phyloP scores from a whole-genome alignment of 2,797 vertebrate species.

The Leptatherina wallacei region DNA sequence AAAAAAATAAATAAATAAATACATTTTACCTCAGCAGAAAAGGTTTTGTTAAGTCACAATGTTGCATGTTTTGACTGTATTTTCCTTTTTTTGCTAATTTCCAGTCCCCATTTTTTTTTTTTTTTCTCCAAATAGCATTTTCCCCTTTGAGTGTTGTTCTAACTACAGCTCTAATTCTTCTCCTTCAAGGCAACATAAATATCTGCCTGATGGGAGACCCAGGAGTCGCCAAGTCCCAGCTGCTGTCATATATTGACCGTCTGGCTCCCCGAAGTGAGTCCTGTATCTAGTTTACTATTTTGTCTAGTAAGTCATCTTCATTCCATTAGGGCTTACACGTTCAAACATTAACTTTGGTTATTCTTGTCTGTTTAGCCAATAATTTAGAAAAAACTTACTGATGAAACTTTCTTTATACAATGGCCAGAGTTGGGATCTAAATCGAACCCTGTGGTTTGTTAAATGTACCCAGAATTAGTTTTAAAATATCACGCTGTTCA shows the following conservation, averaged over 20 bases:
- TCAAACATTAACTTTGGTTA: constrained; percentile 46
- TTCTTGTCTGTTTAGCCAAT: background rate
- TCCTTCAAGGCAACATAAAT: constrained; percentile 90
- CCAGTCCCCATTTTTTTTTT: background rate
- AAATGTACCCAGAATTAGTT: background rate
- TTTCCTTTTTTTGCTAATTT: background rate
- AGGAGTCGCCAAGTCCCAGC: constrained; percentile 94
- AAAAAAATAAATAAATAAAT: no score
- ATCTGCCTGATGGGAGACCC: constrained; percentile 96
- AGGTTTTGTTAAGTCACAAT: background rate
- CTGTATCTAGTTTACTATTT: constrained; percentile 41
- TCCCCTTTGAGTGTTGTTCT: background rate
- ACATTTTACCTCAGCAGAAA: background rate
- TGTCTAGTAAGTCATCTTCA: constrained; percentile 35
- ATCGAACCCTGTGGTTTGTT: background rate
- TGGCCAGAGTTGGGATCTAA: background rate
- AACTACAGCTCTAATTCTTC: background rate
- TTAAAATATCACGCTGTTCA: background rate
- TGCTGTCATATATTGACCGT: constrained; percentile 95
- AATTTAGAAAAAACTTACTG: background rate
- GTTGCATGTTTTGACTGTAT: background rate
- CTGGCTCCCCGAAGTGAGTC: constrained; percentile 92
- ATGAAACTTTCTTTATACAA: background rate
- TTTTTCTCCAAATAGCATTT: background rate
- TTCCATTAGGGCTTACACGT: constrained; percentile 6